Evolutionary conservation across 2,797 vertebrate species (phyloP), one percentile per base, ranked within the genome.

Genomic region (Calcarius lapponicus): DNA sequence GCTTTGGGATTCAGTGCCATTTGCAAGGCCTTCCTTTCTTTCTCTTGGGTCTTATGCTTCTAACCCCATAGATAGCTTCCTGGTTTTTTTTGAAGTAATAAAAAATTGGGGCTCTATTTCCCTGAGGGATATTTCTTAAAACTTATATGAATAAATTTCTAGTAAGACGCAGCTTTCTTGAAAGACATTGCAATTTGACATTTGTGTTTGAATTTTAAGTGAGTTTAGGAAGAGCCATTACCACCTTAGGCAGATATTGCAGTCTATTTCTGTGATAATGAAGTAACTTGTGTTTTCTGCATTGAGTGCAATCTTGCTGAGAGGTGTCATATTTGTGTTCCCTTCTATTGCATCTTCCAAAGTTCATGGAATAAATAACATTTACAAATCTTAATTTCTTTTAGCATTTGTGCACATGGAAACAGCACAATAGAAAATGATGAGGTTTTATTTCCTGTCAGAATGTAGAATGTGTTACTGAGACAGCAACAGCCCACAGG

Each of bases 351-450:
- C 10, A 9, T 66, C 64, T 94, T 96, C 64, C 60, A 66, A 92
- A 81, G 45, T 95, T 93, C 67, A 47, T 48, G 65, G 53, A 90
- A 93, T 94, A 95, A 96, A 92, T 76, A 95, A 65, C 56, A 95
- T 94, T 95, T 93, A 92, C 73, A 95, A 93, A 94, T 95, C 71
- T 95, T 97, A 97, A 96, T 96, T 97, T 96, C 28, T 86, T 96
- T 96, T 91, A 93, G 94, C 51, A 80, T 43, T 89, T 97, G 66
- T 95, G 48, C 42, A 83, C 34, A 80, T 5, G 24, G 69, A 95
- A 96, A 76, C n/a, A 64, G 58, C 40, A 78, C 14, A 90, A 56
- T 10, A 76, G 43, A 76, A 95, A 94, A 87, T 60, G 19, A 85
- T 15, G 2, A 25, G 2, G 19, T 29, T 90, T 88, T 93, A 92